A percentile compares a stretch with the other conserved stretches of the same genome.
phyloP scores from a whole-genome alignment of 2,888 invertebrate species.

The Diarsia dahlii region DNA sequence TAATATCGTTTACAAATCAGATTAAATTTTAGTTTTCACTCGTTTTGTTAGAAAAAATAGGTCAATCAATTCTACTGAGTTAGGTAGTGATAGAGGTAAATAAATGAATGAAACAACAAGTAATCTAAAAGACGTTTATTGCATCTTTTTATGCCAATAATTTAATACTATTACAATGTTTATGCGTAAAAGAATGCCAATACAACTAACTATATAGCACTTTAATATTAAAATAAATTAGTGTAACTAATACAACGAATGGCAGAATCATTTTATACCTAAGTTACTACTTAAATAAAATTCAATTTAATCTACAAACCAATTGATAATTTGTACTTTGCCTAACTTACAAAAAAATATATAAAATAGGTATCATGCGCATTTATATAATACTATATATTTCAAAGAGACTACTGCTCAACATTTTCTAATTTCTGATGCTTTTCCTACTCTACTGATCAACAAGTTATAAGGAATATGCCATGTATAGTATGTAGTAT shows the following conservation, averaged over 20 bases:
- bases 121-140: slow-evolving; percentile 70
- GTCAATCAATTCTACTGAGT: neutral
- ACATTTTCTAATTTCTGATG: slow-evolving; percentile 38
- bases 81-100: neutral
- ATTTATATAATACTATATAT: slow-evolving; percentile 40
- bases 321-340: slow-evolving; percentile 54
- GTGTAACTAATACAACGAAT: slow-evolving; percentile 2
- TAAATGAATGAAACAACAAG: slow-evolving; percentile 54
- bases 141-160: slow-evolving; percentile 61
- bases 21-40: neutral
- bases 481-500: slow-evolving; percentile 32
- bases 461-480: slow-evolving; percentile 49
- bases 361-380: slow-evolving; percentile 11
- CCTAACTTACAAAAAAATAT: slow-evolving; percentile 34
- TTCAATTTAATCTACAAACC: slow-evolving; percentile 36
- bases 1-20: neutral
- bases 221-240: slow-evolving; percentile 16
- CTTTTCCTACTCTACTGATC: slow-evolving; percentile 45
- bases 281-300: slow-evolving; percentile 28
- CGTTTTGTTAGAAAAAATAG: neutral
- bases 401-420: slow-evolving; percentile 38
- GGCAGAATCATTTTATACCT: neutral
- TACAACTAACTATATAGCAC: neutral
- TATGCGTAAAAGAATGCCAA: slow-evolving; percentile 22
- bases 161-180: slow-evolving; percentile 43